phyloP scores from a whole-genome alignment of 2,113 vertebrate genomes.

The Oriolus oriolus region DNA sequence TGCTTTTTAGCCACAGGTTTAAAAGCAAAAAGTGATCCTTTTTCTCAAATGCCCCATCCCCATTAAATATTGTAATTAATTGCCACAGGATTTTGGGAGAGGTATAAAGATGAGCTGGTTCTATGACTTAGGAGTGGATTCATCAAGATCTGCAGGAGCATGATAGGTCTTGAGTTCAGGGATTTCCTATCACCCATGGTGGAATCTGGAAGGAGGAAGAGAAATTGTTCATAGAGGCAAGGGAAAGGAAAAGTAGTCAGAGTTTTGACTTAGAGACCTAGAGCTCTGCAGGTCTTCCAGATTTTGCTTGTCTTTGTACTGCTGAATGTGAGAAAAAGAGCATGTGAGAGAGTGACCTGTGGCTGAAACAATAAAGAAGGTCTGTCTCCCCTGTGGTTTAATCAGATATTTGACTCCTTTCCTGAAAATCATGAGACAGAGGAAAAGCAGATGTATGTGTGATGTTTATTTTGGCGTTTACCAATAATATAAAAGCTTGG shows the following conservation, averaged over 20 bases:
- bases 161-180: neutral
- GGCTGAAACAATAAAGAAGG: neutral
- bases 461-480: neutral
- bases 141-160: neutral
- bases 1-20: neutral
- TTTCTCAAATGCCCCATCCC: rapidly evolving
- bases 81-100: neutral
- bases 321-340: neutral
- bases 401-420: neutral
- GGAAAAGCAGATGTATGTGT: neutral
- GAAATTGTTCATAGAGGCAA: neutral
- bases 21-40: neutral
- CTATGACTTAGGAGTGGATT: neutral
- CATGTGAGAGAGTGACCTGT: neutral
- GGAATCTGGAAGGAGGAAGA: neutral
- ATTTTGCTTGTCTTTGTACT: neutral
- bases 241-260: neutral
- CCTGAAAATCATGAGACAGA: neutral
- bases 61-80: neutral
- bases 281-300: neutral
- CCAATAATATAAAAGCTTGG: neutral
- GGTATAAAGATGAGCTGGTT: neutral
- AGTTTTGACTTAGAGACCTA: neutral
- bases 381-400: neutral
- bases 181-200: neutral